Base-by-base conservation (phyloP, 2,888 invertebrate species). In the Lasioglossum oenotherae region DNA sequence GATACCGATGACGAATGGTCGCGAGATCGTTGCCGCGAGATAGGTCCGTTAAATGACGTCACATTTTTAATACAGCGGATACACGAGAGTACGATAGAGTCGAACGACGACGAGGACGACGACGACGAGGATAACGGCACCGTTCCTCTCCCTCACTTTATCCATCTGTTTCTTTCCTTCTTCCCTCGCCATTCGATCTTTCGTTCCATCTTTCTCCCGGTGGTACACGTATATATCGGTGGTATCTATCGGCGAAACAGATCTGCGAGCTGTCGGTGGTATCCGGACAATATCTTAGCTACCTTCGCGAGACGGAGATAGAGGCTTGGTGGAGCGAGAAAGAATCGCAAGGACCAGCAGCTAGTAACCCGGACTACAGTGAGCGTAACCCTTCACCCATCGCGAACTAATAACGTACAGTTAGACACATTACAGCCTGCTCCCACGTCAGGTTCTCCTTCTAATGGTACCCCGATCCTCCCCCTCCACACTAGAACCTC, bases 301-400 rank as follows among this genome's bases (percentile, higher is more conserved):
- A 85, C 87, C 81, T 85, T 76, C 69, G 67, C 35, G 64, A 31
- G 53, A 38, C 57, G 57, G 77, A 71, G 80, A 80, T 41, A 75
- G 57, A 14, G 31, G 3, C 3, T 4, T 4, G 31, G 3, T 0
- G 0, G 38, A 72, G 72, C 74, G 80, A 67, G 81, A 75, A 76
- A 67, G 74, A 73, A 80, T 77, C 78, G 16, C 19, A 57, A 49
- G 74, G 60, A 77, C 16, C 5, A 71, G 82, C 76, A 69, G 78
- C 79, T 64, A 60, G 83, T 84, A 90, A 87, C 79, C 78, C 80
- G 84, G 85, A 31, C 77, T 86, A 81, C 86, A 85, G 89, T 82
- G 77, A 91, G 87, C 89, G 92, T 92, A 93, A 93, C 92, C 92
- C 91, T 93, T 93, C 91, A 93, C 92, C 92, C 88, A 86, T 82